These are phyloP conservation scores for Hypomesus transpacificus DNA, from an alignment of 2,113 vertebrate genomes.

Conservation along the genomic window DNA sequence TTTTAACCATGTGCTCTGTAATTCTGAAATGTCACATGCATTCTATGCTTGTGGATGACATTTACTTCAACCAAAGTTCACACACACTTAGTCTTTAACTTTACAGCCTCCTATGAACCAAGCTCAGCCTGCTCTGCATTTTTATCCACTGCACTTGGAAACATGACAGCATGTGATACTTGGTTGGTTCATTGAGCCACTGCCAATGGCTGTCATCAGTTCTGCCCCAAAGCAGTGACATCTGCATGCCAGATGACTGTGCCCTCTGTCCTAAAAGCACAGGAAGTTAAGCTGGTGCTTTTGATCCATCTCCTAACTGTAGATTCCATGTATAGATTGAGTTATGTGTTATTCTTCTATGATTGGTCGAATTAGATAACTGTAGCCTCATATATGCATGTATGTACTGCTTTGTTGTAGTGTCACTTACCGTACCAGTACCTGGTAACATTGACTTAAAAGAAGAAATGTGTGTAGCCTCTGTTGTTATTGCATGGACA, in stretches of 20 bases:
- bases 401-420: too few species aligned
- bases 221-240: constrained; percentile 47
- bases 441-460: too few species aligned
- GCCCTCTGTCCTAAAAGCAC: constrained; percentile 44
- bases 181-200: constrained; percentile 34
- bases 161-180: constrained; percentile 38
- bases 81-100: too few species aligned
- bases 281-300: neutral
- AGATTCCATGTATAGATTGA: neutral
- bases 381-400: too few species aligned
- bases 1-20: constrained; percentile 34
- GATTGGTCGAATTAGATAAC: too few species aligned
- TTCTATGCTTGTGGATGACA: neutral
- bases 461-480: too few species aligned
- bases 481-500: too few species aligned
- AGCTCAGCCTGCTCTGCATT: constrained; percentile 2
- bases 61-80: neutral
- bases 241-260: constrained; percentile 63
- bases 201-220: constrained; percentile 54
- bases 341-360: neutral
- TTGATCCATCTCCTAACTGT: neutral
- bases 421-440: too few species aligned
- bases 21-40: constrained; percentile 13
- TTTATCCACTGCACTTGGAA: constrained; percentile 41
- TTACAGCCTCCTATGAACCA: neutral